A percentile compares a stretch with the other conserved stretches of the same genome.
These are phyloP conservation scores for Baryphthengus martii DNA, from an alignment of 2,113 vertebrate genomes.

Conservation along the genomic window DNA sequence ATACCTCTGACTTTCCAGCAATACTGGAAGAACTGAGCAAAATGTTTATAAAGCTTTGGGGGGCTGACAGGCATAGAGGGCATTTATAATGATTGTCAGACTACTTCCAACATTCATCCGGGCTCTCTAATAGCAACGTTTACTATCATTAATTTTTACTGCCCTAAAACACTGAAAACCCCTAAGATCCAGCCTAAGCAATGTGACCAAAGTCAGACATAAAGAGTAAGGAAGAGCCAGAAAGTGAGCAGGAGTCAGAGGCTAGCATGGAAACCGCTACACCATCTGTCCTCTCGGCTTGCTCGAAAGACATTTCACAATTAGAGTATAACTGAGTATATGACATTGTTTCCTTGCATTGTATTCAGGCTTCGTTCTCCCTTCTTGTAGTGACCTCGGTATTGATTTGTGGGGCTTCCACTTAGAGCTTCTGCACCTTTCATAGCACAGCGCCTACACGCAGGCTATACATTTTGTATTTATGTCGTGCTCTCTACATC, in stretches of 20 bases:
- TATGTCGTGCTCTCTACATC: neutral
- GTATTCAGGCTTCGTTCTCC: neutral
- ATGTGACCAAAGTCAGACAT: neutral
- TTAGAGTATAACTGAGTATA: neutral
- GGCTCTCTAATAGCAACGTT: neutral
- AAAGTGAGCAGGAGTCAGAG: constrained; percentile 47
- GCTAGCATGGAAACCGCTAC: constrained; percentile 9
- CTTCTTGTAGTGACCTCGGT: neutral
- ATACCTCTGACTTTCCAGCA: neutral
- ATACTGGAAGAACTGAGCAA: neutral
- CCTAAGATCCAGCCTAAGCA: neutral
- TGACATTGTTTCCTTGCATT: constrained; percentile 13
- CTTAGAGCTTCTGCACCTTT: neutral
- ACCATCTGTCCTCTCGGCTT: constrained; percentile 48
- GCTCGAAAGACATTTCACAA: constrained; percentile 9
- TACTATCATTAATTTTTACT: neutral
- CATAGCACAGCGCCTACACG: neutral
- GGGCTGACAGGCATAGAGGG: neutral
- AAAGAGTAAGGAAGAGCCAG: constrained; percentile 39
- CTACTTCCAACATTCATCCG: neutral
- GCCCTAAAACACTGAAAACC: neutral
- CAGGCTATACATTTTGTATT: neutral
- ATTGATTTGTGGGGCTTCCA: neutral
- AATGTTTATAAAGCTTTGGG: neutral
- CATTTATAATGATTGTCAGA: neutral